Evolutionary conservation across 1,140 invertebrate genomes (phyloP).

Genomic region (Neodiprion lecontei): DNA sequence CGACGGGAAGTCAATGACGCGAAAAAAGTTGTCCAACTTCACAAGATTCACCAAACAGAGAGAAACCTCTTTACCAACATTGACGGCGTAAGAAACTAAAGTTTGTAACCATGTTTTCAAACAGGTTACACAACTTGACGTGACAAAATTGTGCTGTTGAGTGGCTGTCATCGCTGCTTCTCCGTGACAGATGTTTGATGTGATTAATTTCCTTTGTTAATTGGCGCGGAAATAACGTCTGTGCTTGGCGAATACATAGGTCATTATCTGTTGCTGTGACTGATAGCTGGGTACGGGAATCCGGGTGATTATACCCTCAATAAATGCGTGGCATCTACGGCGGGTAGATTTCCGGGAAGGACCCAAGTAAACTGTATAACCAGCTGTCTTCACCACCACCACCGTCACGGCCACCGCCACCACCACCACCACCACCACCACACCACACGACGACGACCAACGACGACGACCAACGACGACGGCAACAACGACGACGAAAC

Average conservation of each 20-base stretch:
- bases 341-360: constrained; percentile 16
- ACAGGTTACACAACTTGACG: constrained; percentile 37
- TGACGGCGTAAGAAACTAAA: too few relatives aligned
- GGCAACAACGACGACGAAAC: constrained; percentile 21
- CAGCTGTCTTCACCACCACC: constrained; percentile 30
- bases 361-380: constrained; percentile 13
- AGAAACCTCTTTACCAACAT: too few relatives aligned
- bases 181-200: constrained; percentile 42
- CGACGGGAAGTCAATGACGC: too few relatives aligned
- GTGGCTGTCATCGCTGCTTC: constrained; percentile 42
- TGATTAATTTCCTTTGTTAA: constrained; percentile 35
- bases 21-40: too few relatives aligned
- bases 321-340: constrained; percentile 27
- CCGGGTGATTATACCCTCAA: constrained; percentile 15
- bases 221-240: constrained; percentile 10
- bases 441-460: not conserved
- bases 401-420: constrained; percentile 11
- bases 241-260: not conserved
- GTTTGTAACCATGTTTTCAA: not conserved
- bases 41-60: too few relatives aligned
- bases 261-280: not conserved
- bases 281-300: not conserved
- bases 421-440: not conserved
- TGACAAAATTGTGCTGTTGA: constrained; percentile 34
- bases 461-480: not conserved